Base-by-base conservation (phyloP, 1,140 invertebrate species). In the Drosophila nikananu region DNA sequence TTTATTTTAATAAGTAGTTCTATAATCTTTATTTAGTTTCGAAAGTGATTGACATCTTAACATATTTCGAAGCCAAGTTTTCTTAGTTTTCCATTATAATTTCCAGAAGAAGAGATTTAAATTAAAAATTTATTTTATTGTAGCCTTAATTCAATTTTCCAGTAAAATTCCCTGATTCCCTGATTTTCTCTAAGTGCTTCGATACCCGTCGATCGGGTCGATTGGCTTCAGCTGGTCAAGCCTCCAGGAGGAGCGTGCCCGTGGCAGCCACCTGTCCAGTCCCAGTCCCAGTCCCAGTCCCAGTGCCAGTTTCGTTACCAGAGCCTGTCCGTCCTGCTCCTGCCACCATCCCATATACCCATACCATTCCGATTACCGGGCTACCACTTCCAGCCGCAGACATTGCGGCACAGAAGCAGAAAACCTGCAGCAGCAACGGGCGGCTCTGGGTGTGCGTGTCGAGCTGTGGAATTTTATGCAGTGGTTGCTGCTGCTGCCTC, bases 381-480 rank as follows among this genome's bases (percentile, higher is more conserved):
- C 21, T 30, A 30, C 48, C 63, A 71, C n/a, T 25, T 46, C 41
- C 59, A 80, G 41, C 64, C 59, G 67, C 74, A 90, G 81, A 87
- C 81, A 84, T 90, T 89, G 86, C 70, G 86, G 86, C 84, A 84
- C 63, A 86, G 75, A 86, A 76, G 79, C 64, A 62, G 65, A 70
- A 75, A 74, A 62, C 61, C 59, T 61, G 58, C 64, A 59, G 17
- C 60, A 32, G 23, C 48, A n/a, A 12, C 60, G 23, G 30, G 25
- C 48, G 25, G 49, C 27, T 52, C 63, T 57, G 30, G 54, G 77
- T 64, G 72, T 90, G 84, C 81, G 84, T 89, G 84, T 81, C 72
- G 74, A 84, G 74, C 75, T 76, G 57, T 68, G 86, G 84, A 90
- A 89, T 89, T 90, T 90, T 84, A 90, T 87, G 84, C 81, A 89